Conservation (phyloP, 2,888 invertebrate genomes). For the Kryphioiulus occultus region DNA sequence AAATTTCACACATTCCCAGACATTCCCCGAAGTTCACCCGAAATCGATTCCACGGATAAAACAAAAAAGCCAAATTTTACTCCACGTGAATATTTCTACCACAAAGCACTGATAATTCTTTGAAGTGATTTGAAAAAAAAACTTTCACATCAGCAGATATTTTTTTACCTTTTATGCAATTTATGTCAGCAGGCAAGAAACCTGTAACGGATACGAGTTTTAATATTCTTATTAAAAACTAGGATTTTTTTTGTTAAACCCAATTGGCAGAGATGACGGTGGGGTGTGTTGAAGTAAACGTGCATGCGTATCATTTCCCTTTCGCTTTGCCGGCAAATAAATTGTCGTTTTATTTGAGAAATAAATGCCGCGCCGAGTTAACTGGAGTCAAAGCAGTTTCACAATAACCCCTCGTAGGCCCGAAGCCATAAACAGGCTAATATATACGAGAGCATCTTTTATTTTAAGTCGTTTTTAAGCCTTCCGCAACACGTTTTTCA, state of each 20-base stretch:
- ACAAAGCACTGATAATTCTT: too few relatives aligned
- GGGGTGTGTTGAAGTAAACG: too few relatives aligned
- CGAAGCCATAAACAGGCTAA: conserved; percentile 6
- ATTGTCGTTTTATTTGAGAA: conserved; percentile 21
- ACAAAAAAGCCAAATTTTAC: too few relatives aligned
- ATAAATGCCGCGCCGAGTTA: conserved; percentile 15
- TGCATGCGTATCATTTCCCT: background rate
- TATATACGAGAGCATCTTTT: conserved; percentile 18
- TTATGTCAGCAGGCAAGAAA: background rate
- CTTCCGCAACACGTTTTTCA: conserved; percentile 16
- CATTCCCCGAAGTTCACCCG: too few relatives aligned
- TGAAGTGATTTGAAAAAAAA: too few relatives aligned
- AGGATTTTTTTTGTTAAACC: background rate
- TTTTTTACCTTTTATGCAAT: background rate
- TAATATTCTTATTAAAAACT: background rate
- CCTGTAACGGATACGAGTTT: background rate
- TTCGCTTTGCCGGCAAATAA: conserved; percentile 16
- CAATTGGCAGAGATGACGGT: background rate
- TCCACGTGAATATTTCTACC: too few relatives aligned
- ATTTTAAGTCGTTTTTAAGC: conserved; percentile 19
- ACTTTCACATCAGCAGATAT: too few relatives aligned
- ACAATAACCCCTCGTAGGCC: conserved; percentile 6
- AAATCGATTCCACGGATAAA: too few relatives aligned
- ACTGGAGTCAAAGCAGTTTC: conserved; percentile 16
- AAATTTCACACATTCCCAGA: too few relatives aligned